phyloP scores from a whole-genome alignment of 2,888 invertebrate species.

The Drymonia ruficornis region DNA sequence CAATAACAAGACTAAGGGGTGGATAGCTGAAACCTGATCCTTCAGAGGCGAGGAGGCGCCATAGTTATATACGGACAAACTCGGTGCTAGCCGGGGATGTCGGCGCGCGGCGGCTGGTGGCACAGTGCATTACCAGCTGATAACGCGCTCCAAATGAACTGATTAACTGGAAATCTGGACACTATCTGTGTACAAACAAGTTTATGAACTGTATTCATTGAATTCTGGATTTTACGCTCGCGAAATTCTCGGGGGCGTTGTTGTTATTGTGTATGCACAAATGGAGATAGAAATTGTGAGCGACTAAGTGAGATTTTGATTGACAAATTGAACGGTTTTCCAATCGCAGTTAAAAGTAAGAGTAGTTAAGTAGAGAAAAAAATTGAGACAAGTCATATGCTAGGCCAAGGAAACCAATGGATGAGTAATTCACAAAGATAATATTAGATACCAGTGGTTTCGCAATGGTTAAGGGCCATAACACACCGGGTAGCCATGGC shows the following conservation, averaged over 20 bases:
- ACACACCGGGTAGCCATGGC: too few relatives aligned
- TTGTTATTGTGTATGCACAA: too few relatives aligned
- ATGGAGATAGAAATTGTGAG: too few relatives aligned
- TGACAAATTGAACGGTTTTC: too few relatives aligned
- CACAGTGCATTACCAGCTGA: slow-evolving; percentile 26
- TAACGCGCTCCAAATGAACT: slow-evolving; percentile 22
- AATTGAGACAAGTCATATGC: too few relatives aligned
- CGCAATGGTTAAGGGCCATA: too few relatives aligned
- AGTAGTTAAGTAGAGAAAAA: too few relatives aligned
- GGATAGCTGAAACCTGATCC: slow-evolving; percentile 24
- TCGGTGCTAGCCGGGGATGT: slow-evolving; percentile 33
- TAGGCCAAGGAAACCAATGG: too few relatives aligned
- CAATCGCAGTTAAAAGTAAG: too few relatives aligned
- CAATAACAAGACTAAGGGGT: slow-evolving; percentile 14
- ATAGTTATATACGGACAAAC: slow-evolving; percentile 9
- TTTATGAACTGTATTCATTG: neutral
- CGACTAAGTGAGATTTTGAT: too few relatives aligned
- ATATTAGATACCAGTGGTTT: too few relatives aligned
- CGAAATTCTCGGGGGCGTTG: neutral
- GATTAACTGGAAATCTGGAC: slow-evolving; percentile 23
- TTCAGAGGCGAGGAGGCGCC: slow-evolving; percentile 13
- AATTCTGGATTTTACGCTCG: neutral
- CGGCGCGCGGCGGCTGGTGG: slow-evolving; percentile 27
- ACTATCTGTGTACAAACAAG: neutral
- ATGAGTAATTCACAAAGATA: too few relatives aligned